phyloP scores from a whole-genome alignment of 2,113 vertebrate genomes.

The Gorilla gorilla region DNA sequence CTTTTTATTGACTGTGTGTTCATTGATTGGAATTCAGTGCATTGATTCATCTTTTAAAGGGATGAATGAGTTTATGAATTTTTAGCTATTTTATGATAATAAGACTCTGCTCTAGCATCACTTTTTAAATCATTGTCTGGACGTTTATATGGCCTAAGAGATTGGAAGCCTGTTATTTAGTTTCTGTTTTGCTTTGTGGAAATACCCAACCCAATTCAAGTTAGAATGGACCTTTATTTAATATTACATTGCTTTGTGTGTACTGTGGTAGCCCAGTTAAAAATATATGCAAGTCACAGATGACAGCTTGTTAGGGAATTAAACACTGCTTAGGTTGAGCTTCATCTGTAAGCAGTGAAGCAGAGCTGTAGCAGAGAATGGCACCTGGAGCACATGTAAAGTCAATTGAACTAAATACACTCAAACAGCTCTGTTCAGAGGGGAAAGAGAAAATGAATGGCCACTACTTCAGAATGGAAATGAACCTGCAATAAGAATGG shows the following conservation, averaged over 20 bases:
- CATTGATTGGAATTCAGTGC: neutral
- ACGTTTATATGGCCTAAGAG: neutral
- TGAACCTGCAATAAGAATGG: neutral
- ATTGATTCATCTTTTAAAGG: neutral
- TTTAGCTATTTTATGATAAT: neutral
- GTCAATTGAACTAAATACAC: conserved; percentile 23
- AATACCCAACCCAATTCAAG: neutral
- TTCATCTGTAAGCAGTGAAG: neutral
- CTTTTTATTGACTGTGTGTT: neutral
- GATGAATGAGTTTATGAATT: neutral
- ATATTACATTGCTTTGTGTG: neutral
- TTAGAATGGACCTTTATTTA: neutral
- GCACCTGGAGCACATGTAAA: neutral
- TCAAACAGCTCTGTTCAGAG: neutral
- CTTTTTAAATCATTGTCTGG: neutral
- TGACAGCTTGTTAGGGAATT: neutral
- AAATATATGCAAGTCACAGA: conserved; percentile 1
- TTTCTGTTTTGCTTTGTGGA: neutral
- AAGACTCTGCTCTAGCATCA: neutral
- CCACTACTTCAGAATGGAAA: neutral
- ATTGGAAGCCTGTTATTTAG: neutral
- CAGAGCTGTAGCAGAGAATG: neutral
- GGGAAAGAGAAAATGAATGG: neutral
- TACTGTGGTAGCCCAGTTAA: neutral
- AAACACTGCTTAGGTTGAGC: neutral